Evolutionary conservation across 2,113 vertebrate genomes (phyloP).

Genomic region (Paralichthys olivaceus): DNA sequence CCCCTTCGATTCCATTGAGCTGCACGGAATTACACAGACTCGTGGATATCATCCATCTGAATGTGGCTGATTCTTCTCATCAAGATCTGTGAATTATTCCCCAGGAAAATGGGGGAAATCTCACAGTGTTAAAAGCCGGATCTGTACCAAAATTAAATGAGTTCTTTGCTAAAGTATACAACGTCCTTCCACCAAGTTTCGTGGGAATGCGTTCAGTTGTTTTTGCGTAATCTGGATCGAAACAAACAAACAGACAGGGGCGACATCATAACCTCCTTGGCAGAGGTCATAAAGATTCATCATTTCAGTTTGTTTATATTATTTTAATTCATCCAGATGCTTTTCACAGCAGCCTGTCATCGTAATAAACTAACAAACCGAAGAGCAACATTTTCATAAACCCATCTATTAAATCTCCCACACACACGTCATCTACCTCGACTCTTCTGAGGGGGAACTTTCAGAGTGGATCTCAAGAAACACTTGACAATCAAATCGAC

Average conservation of each 20-base stretch:
- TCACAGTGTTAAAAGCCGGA: too few species aligned
- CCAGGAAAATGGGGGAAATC: too few species aligned
- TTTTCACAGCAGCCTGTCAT: slow-evolving; percentile 31
- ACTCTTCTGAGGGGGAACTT: not conserved
- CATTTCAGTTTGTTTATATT: slow-evolving; percentile 7
- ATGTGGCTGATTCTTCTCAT: too few species aligned
- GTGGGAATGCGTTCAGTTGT: not conserved
- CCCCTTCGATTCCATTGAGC: too few species aligned
- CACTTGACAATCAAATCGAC: slow-evolving; percentile 59
- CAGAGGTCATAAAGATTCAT: not conserved
- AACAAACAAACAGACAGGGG: too few species aligned
- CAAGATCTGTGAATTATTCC: too few species aligned
- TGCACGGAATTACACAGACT: too few species aligned
- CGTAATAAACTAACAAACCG: slow-evolving; percentile 54
- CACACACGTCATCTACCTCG: slow-evolving; percentile 20
- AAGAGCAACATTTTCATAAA: slow-evolving; percentile 32
- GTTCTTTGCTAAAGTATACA: too few species aligned
- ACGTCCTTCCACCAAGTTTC: not conserved
- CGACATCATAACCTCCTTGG: not conserved
- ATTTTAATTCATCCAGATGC: not conserved
- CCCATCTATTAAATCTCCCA: not conserved
- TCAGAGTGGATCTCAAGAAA: slow-evolving; percentile 29
- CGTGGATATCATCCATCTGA: accelerated
- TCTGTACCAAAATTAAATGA: not conserved
- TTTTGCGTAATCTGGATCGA: too few species aligned